Evolutionary conservation across 1,140 invertebrate species (phyloP).

Genomic region (Bathynomus jamesi): DNA sequence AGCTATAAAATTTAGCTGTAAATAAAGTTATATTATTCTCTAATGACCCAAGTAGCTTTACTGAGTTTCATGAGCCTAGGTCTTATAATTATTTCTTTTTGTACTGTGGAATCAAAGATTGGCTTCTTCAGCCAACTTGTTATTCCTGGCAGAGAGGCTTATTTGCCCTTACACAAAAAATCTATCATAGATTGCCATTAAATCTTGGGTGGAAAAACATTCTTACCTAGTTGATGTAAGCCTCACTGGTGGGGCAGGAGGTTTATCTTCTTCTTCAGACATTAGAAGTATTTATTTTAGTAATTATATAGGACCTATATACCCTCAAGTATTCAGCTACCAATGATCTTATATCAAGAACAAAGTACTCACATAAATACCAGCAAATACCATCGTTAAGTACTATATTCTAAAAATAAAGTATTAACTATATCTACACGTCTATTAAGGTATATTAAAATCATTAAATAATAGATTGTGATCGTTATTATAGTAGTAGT

Average conservation of each 20-base stretch:
- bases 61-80: not conserved
- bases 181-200: not conserved
- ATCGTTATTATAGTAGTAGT: no score
- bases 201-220: not conserved
- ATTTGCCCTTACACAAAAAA: not conserved
- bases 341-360: no score
- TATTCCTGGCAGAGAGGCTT: not conserved
- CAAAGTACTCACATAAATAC: no score
- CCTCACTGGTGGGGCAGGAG: slow-evolving; percentile 14
- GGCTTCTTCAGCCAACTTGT: not conserved
- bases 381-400: no score
- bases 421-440: no score
- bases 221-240: slow-evolving; percentile 15
- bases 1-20: not conserved
- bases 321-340: no score
- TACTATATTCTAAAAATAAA: no score
- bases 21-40: no score
- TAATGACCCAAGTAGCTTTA: not conserved
- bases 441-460: no score
- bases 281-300: no score
- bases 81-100: not conserved
- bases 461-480: no score
- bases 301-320: no score
- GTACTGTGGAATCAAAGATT: not conserved
- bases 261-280: slow-evolving; percentile 14